Evolutionary conservation across 2,888 invertebrate genomes (phyloP).

Genomic region (Plebejus melissa): DNA sequence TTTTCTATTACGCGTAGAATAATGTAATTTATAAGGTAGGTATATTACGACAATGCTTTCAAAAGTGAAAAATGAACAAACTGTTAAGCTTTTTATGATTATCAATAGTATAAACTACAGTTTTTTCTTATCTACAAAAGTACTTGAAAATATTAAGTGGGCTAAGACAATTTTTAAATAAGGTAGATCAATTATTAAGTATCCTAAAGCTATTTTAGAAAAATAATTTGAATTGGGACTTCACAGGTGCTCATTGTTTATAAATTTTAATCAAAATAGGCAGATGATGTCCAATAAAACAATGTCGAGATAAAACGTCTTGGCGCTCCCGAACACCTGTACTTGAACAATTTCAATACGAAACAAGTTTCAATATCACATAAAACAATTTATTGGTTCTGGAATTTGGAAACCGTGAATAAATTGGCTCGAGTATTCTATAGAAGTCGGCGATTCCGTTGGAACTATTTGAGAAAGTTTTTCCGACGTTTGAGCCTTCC

Average conservation of each 20-base stretch:
- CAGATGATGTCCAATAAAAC: conserved; percentile 4
- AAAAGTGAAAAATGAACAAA: too few relatives aligned
- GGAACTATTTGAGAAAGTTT: conserved; percentile 40
- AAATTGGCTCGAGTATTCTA: conserved; percentile 39
- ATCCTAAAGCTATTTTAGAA: background rate
- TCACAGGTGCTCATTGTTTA: background rate
- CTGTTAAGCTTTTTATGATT: too few relatives aligned
- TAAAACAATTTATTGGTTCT: conserved; percentile 42
- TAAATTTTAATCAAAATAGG: background rate
- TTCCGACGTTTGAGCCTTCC: conserved; percentile 37
- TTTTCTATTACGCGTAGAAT: background rate
- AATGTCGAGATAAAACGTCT: conserved; percentile 26
- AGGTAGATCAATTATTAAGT: background rate
- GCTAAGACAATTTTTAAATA: too few relatives aligned
- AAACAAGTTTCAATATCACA: conserved; percentile 42
- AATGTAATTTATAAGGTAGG: background rate
- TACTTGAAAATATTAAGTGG: too few relatives aligned
- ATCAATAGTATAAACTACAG: too few relatives aligned
- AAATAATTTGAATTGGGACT: too few relatives aligned
- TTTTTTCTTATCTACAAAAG: too few relatives aligned
- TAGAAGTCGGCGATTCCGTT: conserved; percentile 36
- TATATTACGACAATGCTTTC: too few relatives aligned
- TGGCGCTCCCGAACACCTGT: conserved; percentile 32
- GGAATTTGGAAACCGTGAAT: conserved; percentile 41
- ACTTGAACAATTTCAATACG: conserved; percentile 42